Percentiles rank a stretch among this genome's conserved stretches.
Conservation (phyloP, 53 echinoderm and acorn worm species). For the Paelopatides confundens region DNA sequence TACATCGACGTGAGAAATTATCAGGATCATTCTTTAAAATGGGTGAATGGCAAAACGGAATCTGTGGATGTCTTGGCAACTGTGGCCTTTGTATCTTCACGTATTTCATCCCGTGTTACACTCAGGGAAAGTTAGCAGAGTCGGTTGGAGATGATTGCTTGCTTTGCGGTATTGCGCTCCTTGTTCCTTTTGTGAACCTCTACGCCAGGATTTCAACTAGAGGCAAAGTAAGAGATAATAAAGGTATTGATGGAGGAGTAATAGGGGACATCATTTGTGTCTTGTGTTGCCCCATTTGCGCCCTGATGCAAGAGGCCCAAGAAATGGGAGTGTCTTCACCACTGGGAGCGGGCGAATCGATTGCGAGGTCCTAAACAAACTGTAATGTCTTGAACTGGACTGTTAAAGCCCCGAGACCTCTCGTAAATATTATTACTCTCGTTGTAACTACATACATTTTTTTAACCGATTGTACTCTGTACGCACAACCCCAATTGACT, state of each 20-base stretch:
- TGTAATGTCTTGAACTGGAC: too few relatives aligned
- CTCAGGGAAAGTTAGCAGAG: constrained; percentile 97
- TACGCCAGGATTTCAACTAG: constrained; percentile 89
- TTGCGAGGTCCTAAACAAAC: constrained; percentile 92
- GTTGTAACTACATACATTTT: too few relatives aligned
- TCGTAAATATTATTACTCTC: too few relatives aligned
- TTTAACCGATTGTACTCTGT: too few relatives aligned
- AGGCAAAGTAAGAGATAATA: constrained; percentile 93
- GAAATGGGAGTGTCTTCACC: constrained; percentile 95
- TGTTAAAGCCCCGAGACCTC: too few relatives aligned
- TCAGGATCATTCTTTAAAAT: constrained; percentile 79
- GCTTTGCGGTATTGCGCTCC: constrained; percentile 85
- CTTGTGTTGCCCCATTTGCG: constrained; percentile 91
- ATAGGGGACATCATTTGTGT: constrained; percentile 84
- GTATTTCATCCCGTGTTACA: constrained; percentile 92
- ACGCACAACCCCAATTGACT: too few relatives aligned
- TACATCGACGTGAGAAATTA: too few relatives aligned
- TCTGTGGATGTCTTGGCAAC: constrained; percentile 97
- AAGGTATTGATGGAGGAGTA: constrained; percentile 93
- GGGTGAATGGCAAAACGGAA: constrained; percentile 96
- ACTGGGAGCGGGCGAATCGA: constrained; percentile 90
- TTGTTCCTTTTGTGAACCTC: constrained; percentile 92
- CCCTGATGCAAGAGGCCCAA: constrained; percentile 85
- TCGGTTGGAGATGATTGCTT: constrained; percentile 95
- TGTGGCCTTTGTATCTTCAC: constrained; percentile 96